These are phyloP conservation scores for Proisotoma minuta DNA, from an alignment of 2,888 invertebrate species.

Conservation along the genomic window DNA sequence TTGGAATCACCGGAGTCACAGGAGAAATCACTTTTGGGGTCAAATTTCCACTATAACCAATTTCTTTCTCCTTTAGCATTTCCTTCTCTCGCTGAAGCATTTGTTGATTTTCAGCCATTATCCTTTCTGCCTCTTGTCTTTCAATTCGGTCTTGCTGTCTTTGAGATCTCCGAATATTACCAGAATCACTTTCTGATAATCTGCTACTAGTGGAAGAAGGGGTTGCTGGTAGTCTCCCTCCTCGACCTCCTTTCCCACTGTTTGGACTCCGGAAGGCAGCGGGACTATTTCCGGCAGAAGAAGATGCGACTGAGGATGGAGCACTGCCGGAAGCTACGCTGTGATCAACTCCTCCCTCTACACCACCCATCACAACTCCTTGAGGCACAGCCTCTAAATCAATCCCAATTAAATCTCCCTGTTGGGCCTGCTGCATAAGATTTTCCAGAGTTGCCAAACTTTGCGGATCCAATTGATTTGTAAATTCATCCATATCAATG, in stretches of 20 bases:
- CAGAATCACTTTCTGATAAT: constrained; percentile 20
- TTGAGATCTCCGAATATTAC: constrained; percentile 49
- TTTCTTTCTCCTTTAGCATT: constrained; percentile 35
- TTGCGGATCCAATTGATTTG: constrained; percentile 54
- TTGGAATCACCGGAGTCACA: constrained; percentile 7
- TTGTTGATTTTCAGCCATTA: constrained; percentile 50
- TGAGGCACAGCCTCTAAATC: constrained; percentile 10
- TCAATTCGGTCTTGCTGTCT: constrained; percentile 50
- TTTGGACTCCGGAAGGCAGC: not conserved
- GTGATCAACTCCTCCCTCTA: constrained; percentile 13
- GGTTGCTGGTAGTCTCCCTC: too few relatives aligned
- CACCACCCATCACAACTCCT: constrained; percentile 14
- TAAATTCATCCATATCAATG: constrained; percentile 32
- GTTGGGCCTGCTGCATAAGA: constrained; percentile 56
- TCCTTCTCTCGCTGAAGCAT: constrained; percentile 49
- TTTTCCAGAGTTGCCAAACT: constrained; percentile 55
- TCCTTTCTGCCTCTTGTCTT: constrained; percentile 49
- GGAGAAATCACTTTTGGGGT: too few relatives aligned
- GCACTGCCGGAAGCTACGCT: not conserved
- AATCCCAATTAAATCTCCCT: constrained; percentile 55
- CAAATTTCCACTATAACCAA: not conserved
- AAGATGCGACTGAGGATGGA: not conserved
- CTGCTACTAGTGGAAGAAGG: not conserved
- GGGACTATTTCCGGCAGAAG: constrained; percentile 21
- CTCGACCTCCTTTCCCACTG: not conserved